Percentiles rank a stretch among this genome's conserved stretches.
Evolutionary conservation across 2,797 vertebrate genomes (phyloP).

Genomic region (Thaleichthys pacificus): DNA sequence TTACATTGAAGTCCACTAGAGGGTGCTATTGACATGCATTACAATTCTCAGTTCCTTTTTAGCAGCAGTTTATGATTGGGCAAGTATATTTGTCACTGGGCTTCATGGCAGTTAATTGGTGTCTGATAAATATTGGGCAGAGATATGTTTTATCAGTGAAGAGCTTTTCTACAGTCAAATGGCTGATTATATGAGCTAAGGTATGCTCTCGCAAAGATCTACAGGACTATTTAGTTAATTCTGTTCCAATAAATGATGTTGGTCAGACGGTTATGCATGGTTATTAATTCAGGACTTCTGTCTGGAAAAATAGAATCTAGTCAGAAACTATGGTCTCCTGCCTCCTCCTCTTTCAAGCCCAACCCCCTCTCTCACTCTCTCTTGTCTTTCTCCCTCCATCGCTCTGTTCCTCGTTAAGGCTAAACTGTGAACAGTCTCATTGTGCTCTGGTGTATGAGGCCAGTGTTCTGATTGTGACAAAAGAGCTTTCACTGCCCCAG

Average conservation of each 20-base stretch:
- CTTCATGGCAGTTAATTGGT: not conserved
- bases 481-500: constrained; percentile 60
- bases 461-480: constrained; percentile 63
- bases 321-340: not conserved
- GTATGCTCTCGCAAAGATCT: not conserved
- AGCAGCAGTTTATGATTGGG: not conserved
- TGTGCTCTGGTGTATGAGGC: constrained; percentile 61
- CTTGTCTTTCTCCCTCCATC: not conserved
- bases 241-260: not conserved
- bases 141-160: not conserved
- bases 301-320: constrained; percentile 20
- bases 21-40: constrained; percentile 38
- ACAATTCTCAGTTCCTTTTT: not conserved
- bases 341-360: not conserved
- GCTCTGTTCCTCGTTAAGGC: constrained; percentile 21
- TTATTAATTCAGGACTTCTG: constrained; percentile 9
- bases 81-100: not conserved
- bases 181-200: not conserved
- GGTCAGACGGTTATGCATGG: not conserved
- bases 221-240: not conserved
- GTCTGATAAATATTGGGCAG: not conserved
- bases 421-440: constrained; percentile 61
- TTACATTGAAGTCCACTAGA: constrained; percentile 49
- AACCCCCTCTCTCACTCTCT: constrained; percentile 11
- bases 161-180: not conserved